A percentile compares a stretch with the other conserved stretches of the same genome.
Conservation (phyloP, 2,888 invertebrate genomes). For the Mesopsocus fuscifrons region DNA sequence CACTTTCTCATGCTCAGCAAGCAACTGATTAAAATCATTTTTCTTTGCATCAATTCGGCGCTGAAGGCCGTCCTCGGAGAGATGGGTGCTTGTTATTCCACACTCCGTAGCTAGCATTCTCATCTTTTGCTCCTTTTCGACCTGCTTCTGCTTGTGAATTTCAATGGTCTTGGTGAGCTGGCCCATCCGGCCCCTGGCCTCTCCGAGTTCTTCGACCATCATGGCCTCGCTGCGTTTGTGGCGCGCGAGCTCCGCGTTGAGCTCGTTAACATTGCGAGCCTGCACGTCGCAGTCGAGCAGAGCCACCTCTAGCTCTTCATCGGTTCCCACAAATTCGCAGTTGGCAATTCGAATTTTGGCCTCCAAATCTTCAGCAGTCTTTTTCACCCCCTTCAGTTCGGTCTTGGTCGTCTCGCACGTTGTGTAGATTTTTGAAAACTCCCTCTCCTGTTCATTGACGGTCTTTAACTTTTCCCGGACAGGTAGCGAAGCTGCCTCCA, state of each 20-base stretch:
- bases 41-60: not conserved
- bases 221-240: not conserved
- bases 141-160: not conserved
- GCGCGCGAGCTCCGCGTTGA: not conserved
- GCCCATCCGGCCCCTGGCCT: not conserved
- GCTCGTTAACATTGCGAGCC: not conserved
- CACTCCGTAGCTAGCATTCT: not conserved
- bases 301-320: not conserved
- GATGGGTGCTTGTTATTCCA: not conserved
- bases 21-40: not conserved
- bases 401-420: not conserved
- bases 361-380: slow-evolving; percentile 20
- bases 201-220: not conserved
- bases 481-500: slow-evolving; percentile 27
- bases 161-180: not conserved
- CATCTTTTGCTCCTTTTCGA: not conserved
- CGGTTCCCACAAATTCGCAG: not conserved
- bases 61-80: not conserved
- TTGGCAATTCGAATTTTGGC: not conserved
- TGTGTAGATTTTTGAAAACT: slow-evolving; percentile 17
- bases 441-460: slow-evolving; percentile 20
- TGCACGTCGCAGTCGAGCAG: not conserved
- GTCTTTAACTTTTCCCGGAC: slow-evolving; percentile 23
- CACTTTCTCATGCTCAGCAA: slow-evolving; percentile 23
- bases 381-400: slow-evolving; percentile 20